phyloP scores from a whole-genome alignment of 2,113 vertebrate genomes.

The Thryonomys swinderianus region DNA sequence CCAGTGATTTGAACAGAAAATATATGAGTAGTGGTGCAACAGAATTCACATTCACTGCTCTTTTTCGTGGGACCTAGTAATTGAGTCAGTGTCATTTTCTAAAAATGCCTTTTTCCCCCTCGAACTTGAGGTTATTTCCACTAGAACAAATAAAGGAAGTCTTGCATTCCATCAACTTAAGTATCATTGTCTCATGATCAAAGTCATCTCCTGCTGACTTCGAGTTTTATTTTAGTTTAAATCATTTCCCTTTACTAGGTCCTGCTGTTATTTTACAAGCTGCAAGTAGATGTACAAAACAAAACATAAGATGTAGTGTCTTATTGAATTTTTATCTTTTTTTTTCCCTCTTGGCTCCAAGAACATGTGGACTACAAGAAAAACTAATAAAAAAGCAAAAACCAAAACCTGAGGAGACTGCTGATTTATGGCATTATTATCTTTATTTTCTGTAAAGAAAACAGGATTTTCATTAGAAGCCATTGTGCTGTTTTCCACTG shows the following conservation, averaged over 20 bases:
- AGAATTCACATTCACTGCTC: background rate
- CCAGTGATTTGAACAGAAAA: background rate
- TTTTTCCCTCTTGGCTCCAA: background rate
- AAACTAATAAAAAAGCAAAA: background rate
- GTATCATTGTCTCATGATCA: conserved; percentile 49
- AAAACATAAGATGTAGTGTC: conserved; percentile 38
- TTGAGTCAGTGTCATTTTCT: conserved; percentile 57
- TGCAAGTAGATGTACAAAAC: conserved; percentile 41
- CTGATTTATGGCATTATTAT: conserved; percentile 49
- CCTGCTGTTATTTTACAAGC: conserved; percentile 55
- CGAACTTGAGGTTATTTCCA: conserved; percentile 61
- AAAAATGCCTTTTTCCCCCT: conserved; percentile 55
- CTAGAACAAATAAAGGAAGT: conserved; percentile 72
- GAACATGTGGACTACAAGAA: conserved; percentile 41
- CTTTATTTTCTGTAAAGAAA: conserved; percentile 68
- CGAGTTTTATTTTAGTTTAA: conserved; percentile 54
- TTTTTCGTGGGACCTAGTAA: background rate
- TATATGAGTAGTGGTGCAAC: background rate
- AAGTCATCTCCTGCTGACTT: conserved; percentile 57
- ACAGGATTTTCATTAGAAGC: conserved; percentile 51
- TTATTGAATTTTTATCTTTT: conserved; percentile 59
- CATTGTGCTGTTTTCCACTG: background rate
- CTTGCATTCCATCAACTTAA: conserved; percentile 35
- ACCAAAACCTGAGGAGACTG: background rate
- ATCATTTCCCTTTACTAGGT: conserved; percentile 35